Evolutionary conservation across 2,797 vertebrate genomes (phyloP).

Genomic region (Falco peregrinus): DNA sequence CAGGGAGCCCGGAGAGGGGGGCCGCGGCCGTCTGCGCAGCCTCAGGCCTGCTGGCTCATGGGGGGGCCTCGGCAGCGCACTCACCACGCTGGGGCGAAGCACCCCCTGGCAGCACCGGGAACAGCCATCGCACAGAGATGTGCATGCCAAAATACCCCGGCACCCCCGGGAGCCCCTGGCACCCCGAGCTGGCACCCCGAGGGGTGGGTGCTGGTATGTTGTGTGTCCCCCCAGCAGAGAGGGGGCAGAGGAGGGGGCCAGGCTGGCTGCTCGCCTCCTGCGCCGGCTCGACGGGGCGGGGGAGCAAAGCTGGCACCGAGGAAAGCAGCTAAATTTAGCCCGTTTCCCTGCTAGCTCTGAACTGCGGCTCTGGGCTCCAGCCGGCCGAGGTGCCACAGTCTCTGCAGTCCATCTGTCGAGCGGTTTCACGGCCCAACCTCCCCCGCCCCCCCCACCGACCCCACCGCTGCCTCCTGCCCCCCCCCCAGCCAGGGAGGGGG

Average conservation of each 20-base stretch:
- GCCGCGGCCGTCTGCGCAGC: background rate
- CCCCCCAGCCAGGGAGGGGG: background rate
- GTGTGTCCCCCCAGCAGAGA: background rate
- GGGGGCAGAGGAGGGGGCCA: constrained; percentile 11
- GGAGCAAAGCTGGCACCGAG: constrained; percentile 81
- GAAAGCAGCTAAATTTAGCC: constrained; percentile 82
- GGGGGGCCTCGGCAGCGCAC: background rate
- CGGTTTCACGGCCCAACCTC: constrained; percentile 1
- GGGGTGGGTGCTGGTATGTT: background rate
- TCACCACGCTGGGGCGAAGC: background rate
- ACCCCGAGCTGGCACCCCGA: background rate
- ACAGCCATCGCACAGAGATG: rapidly evolving
- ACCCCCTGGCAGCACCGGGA: background rate
- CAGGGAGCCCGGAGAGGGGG: background rate
- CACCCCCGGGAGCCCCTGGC: background rate
- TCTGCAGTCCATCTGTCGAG: constrained; percentile 78
- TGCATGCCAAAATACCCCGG: rapidly evolving
- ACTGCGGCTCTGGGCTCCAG: constrained; percentile 75
- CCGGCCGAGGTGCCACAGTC: constrained; percentile 78
- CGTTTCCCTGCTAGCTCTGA: constrained; percentile 75
- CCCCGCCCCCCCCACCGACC: background rate
- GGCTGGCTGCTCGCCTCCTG: background rate
- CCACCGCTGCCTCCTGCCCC: background rate
- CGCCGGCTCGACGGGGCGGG: constrained; percentile 63
- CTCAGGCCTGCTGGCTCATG: background rate